Conservation (phyloP, 92 coral and sea anemone species). For the Zoanthus gigantus region DNA sequence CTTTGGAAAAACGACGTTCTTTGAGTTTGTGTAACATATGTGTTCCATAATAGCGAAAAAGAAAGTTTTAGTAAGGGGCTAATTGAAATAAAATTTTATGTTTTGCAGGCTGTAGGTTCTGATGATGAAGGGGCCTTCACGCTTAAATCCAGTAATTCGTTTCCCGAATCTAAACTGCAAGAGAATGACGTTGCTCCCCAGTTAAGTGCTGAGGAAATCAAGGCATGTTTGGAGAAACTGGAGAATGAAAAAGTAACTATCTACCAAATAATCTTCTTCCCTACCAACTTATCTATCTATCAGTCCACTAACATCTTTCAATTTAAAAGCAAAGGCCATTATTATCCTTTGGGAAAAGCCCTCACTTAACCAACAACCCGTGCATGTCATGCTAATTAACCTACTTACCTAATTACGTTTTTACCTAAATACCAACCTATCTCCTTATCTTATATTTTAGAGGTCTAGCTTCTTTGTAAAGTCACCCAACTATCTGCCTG, state of each 20-base stretch:
- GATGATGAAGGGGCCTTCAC: slow-evolving; percentile 39
- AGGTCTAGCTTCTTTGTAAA: neutral
- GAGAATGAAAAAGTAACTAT: slow-evolving; percentile 86
- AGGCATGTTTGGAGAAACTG: slow-evolving; percentile 83
- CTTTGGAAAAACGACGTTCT: neutral
- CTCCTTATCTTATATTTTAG: neutral
- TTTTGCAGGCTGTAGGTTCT: slow-evolving; percentile 16
- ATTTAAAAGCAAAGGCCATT: no score
- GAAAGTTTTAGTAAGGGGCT: neutral
- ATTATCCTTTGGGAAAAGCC: no score
- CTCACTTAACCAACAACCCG: neutral
- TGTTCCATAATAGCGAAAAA: neutral
- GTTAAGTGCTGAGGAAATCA: slow-evolving; percentile 89
- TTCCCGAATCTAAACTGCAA: neutral
- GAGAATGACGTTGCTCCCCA: slow-evolving; percentile 44
- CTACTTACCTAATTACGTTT: neutral
- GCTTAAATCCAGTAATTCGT: neutral
- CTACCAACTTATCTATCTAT: neutral
- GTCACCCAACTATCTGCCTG: neutral
- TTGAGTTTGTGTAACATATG: neutral
- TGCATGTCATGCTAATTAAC: neutral
- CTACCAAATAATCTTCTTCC: no score
- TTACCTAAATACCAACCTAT: neutral
- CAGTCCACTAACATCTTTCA: no score
- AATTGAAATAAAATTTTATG: neutral